A percentile compares a stretch with the other conserved stretches of the same genome.
Conservation (phyloP, 2,113 vertebrate species). For the Typhlomys cinereus region DNA sequence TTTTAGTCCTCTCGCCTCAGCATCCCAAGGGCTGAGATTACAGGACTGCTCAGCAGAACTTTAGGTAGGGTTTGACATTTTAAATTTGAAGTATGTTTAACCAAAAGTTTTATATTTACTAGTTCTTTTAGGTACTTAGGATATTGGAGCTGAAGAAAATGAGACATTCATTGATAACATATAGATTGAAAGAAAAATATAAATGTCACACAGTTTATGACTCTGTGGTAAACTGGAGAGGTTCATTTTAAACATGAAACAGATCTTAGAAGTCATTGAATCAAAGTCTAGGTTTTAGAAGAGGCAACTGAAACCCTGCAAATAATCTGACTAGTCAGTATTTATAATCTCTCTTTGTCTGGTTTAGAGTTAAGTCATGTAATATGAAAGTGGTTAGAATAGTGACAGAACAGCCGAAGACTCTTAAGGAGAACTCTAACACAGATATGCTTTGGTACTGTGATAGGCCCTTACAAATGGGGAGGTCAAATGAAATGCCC, state of each 20-base stretch:
- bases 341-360: too few species aligned
- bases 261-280: background rate
- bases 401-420: too few species aligned
- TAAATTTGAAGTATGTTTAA: conserved; percentile 8
- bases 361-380: too few species aligned
- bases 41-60: background rate
- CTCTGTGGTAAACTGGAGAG: background rate
- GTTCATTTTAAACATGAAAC: conserved; percentile 37
- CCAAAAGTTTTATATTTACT: background rate
- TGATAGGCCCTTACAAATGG: too few species aligned
- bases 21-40: background rate
- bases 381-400: too few species aligned
- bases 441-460: too few species aligned
- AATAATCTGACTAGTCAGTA: conserved; percentile 29
- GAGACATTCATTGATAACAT: background rate
- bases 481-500: too few species aligned
- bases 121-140: background rate
- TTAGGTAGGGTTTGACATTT: background rate
- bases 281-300: background rate
- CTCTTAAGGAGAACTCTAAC: too few species aligned
- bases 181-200: conserved; percentile 21
- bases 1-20: background rate
- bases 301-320: conserved; percentile 15
- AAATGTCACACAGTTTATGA: too few species aligned
- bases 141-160: conserved; percentile 35